Percentiles rank a stretch among this genome's conserved stretches.
Conservation (phyloP, 2,113 vertebrate species). For the Macrotis lagotis region DNA sequence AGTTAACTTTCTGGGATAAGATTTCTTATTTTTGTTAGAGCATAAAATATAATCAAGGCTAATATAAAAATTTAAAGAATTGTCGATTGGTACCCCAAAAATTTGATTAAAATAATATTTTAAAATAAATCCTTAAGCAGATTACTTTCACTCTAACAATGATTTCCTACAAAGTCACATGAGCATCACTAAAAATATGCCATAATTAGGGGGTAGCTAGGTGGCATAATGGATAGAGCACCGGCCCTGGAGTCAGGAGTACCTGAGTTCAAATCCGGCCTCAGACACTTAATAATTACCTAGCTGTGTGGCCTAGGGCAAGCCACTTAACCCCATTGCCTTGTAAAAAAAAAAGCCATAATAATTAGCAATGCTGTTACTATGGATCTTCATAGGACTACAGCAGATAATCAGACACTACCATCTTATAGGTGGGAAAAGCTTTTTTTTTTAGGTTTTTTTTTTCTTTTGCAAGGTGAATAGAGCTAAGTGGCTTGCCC, state of each 20-base stretch:
- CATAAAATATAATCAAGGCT: neutral
- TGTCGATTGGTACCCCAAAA: neutral
- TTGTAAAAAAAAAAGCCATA: too few species aligned
- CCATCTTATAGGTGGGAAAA: neutral
- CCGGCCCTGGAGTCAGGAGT: too few species aligned
- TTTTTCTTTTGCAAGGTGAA: too few species aligned
- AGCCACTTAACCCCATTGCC: too few species aligned
- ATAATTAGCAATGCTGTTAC: neutral
- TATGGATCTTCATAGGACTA: conserved; percentile 4
- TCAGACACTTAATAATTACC: too few species aligned
- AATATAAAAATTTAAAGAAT: conserved; percentile 17
- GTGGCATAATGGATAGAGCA: too few species aligned
- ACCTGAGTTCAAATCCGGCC: too few species aligned
- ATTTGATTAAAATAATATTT: neutral
- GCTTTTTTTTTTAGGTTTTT: too few species aligned
- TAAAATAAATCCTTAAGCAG: conserved; percentile 8
- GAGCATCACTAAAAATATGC: neutral
- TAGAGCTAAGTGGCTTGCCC: too few species aligned
- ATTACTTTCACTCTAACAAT: conserved; percentile 6
- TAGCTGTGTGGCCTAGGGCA: too few species aligned
- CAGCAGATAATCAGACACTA: conserved; percentile 1
- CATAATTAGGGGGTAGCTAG: too few species aligned
- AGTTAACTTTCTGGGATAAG: conserved; percentile 8
- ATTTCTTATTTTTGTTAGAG: conserved; percentile 26
- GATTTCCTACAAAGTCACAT: neutral